A percentile compares a stretch with the other conserved stretches of the same genome.
Evolutionary conservation across 2,113 vertebrate species (phyloP).

Genomic region (Vanacampus margaritifer): DNA sequence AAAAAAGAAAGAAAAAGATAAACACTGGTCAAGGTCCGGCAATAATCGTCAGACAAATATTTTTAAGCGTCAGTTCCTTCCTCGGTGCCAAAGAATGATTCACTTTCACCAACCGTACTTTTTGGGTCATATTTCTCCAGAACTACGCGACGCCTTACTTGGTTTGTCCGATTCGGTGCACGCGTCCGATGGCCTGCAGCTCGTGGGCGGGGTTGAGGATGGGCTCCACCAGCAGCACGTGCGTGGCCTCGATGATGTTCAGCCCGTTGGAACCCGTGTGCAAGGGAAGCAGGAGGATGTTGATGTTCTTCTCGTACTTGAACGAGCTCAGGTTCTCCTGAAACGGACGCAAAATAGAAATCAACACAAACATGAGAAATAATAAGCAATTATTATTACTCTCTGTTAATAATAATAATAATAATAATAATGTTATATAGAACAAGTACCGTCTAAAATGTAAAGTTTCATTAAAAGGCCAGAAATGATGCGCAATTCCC

Average conservation of each 20-base stretch:
- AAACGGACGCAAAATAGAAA: neutral
- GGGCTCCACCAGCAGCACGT: constrained; percentile 92
- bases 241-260: constrained; percentile 97
- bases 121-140: neutral
- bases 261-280: constrained; percentile 97
- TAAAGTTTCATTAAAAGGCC: no score
- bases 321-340: constrained; percentile 98
- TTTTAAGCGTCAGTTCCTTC: no score
- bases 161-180: constrained; percentile 96
- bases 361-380: neutral
- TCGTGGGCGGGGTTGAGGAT: constrained; percentile 96
- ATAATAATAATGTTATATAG: no score
- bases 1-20: no score
- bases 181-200: constrained; percentile 94
- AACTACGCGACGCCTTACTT: constrained; percentile 73
- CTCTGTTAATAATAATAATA: no score
- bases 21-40: no score
- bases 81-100: no score
- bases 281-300: constrained; percentile 94
- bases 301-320: constrained; percentile 92
- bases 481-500: no score
- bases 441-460: no score
- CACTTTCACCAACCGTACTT: no score
- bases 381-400: no score
- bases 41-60: no score